Evolutionary conservation across 2,113 vertebrate genomes (phyloP), one percentile per base, ranked within the genome.

Genomic region (Pantherophis guttatus): DNA sequence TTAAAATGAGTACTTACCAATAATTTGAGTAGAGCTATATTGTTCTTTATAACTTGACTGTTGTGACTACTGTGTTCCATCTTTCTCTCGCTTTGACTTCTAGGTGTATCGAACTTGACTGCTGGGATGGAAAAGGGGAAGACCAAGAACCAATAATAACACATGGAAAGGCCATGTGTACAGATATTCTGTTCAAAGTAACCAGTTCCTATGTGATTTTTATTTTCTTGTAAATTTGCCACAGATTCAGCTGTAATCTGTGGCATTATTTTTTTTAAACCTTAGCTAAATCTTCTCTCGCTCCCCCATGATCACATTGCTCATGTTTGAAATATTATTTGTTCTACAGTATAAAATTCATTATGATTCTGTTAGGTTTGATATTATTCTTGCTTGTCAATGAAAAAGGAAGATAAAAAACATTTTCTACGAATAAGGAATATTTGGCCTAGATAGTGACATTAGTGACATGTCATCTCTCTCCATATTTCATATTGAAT

Each of bases 181-280:
- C 99, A n/a, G 99, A 99, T 93, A 99, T 99, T 94, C 98, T 99
- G 91, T 99, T 99, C 96, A 99, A 99, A 98, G 99, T 99, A 95
- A 96, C 29, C 91, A 88, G 86, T 54, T 44, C 50, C 48, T 8
- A 29, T 87, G 8, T 53, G 23, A 15, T 44, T 44, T 50, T 50
- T 24, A 39, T 12, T 52, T 15, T 48, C 50, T 91, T 33, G 24
- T 48, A 29, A 9, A 5, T 39, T 62, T 39, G 52, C 21, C 19
- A 24, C 26, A 48, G 57, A 93, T 21, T 86, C 44, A 65, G 15
- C 44, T 62, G 19, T 26, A 55, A 88, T 39, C 39, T 39, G 39
- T 39, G 39, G 39, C 5, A 21, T 3, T 86, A 33, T 19, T n/a
- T 44, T 29, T 85, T 75, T 19, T 0, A 65, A 62, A 26, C 24